Evolutionary conservation across 2,888 invertebrate species (phyloP).

Genomic region (Pyralis farinalis): DNA sequence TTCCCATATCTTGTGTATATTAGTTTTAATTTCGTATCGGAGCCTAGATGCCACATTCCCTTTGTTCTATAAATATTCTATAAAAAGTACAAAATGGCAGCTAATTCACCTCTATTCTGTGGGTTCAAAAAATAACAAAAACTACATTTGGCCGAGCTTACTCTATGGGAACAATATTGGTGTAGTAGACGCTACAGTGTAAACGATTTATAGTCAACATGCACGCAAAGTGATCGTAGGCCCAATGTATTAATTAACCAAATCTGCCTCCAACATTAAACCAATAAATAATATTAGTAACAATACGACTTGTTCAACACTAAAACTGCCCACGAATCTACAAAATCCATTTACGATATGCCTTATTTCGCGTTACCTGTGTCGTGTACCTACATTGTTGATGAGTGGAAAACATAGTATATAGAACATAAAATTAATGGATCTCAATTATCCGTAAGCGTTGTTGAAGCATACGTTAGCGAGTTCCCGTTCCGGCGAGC

Average conservation of each 20-base stretch:
- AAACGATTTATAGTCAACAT: constrained; percentile 41
- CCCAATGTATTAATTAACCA: constrained; percentile 13
- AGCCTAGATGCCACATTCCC: constrained; percentile 2
- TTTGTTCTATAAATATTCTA: constrained; percentile 17
- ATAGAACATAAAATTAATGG: constrained; percentile 69
- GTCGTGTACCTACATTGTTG: constrained; percentile 69
- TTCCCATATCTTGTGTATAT: constrained; percentile 13
- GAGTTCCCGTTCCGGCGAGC: constrained; percentile 40
- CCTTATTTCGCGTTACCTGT: constrained; percentile 78
- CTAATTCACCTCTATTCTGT: constrained; percentile 45
- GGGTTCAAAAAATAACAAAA: constrained; percentile 37
- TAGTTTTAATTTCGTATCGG: constrained; percentile 11
- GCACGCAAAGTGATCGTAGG: constrained; percentile 43
- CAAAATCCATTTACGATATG: constrained; percentile 55
- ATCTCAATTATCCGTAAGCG: constrained; percentile 76
- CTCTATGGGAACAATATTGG: constrained; percentile 75
- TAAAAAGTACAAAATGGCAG: constrained; percentile 66
- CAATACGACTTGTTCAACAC: constrained; percentile 20
- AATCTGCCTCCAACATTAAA: constrained; percentile 36
- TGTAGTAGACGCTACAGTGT: constrained; percentile 43
- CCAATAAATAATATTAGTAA: constrained; percentile 22
- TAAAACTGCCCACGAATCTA: constrained; percentile 45
- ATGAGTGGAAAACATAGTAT: constrained; percentile 61
- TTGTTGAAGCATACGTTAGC: constrained; percentile 57
- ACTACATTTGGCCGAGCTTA: constrained; percentile 70